Conservation (phyloP, 2,888 invertebrate genomes). For the Tenthredo scrophulariae region DNA sequence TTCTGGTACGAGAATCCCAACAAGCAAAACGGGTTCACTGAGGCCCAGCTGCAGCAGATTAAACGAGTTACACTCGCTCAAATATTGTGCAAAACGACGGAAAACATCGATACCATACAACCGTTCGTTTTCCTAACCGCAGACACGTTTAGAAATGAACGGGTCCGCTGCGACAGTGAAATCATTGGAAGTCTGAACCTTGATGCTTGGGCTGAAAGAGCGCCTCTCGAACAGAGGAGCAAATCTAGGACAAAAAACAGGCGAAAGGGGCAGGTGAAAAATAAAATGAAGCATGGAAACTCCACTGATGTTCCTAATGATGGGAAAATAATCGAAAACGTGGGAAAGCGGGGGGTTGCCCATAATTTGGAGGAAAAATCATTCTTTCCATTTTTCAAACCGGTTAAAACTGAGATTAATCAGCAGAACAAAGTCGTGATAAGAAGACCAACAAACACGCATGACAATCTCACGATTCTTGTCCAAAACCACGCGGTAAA, state of each 20-base stretch:
- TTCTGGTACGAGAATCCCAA: conserved; percentile 90
- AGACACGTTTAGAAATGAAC: conserved; percentile 82
- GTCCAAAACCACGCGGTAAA: conserved; percentile 74
- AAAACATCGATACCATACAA: conserved; percentile 84
- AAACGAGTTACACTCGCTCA: conserved; percentile 86
- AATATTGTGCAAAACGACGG: conserved; percentile 85
- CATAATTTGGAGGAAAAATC: conserved; percentile 21
- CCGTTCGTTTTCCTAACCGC: conserved; percentile 85
- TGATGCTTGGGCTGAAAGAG: conserved; percentile 82
- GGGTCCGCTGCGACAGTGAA: conserved; percentile 81
- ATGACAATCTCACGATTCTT: conserved; percentile 71
- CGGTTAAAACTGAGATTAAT: conserved; percentile 67
- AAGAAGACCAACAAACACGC: conserved; percentile 67
- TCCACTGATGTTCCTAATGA: neutral
- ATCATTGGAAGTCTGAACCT: conserved; percentile 81
- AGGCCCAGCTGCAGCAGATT: conserved; percentile 87
- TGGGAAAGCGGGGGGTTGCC: neutral
- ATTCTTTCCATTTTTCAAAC: conserved; percentile 59
- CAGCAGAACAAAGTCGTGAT: conserved; percentile 70
- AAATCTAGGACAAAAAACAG: conserved; percentile 28
- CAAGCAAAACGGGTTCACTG: conserved; percentile 87
- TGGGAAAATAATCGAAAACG: neutral
- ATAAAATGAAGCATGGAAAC: neutral
- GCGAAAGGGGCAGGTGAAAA: neutral
- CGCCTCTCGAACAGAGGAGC: conserved; percentile 60